phyloP scores from a whole-genome alignment of 2,113 vertebrate species.

The Sardina pilchardus region DNA sequence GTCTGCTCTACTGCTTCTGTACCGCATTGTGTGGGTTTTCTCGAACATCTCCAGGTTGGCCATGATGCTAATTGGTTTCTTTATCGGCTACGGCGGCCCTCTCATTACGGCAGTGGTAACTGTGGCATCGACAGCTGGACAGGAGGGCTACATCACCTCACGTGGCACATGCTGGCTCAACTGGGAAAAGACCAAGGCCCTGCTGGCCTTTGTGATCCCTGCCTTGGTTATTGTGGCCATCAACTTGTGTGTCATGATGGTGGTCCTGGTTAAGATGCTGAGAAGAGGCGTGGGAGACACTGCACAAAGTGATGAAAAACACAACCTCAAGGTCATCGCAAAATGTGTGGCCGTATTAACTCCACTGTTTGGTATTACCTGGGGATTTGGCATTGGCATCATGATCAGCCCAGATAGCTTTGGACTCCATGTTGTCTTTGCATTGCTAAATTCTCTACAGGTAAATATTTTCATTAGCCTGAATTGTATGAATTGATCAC shows the following conservation, averaged over 20 bases:
- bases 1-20: conserved; percentile 85
- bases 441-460: conserved; percentile 84
- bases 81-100: conserved; percentile 81
- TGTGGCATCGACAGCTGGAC: conserved; percentile 71
- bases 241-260: not conserved
- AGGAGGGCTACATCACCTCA: conserved; percentile 54
- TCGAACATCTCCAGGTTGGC: conserved; percentile 78
- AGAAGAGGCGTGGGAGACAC: conserved; percentile 2
- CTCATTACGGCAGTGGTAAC: conserved; percentile 76
- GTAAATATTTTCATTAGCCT: conserved; percentile 55
- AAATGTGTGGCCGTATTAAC: conserved; percentile 82
- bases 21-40: conserved; percentile 87
- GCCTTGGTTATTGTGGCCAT: not conserved
- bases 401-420: conserved; percentile 52
- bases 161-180: conserved; percentile 76
- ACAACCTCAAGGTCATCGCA: conserved; percentile 72
- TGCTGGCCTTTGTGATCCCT: conserved; percentile 1
- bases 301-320: conserved; percentile 47
- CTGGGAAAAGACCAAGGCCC: conserved; percentile 38
- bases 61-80: conserved; percentile 77
- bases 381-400: conserved; percentile 80
- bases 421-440: conserved; percentile 77
- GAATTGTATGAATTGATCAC: not conserved
- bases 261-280: not conserved
- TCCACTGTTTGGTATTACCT: conserved; percentile 84